Conservation (phyloP, 2,888 invertebrate species). For the Lottia scabra region DNA sequence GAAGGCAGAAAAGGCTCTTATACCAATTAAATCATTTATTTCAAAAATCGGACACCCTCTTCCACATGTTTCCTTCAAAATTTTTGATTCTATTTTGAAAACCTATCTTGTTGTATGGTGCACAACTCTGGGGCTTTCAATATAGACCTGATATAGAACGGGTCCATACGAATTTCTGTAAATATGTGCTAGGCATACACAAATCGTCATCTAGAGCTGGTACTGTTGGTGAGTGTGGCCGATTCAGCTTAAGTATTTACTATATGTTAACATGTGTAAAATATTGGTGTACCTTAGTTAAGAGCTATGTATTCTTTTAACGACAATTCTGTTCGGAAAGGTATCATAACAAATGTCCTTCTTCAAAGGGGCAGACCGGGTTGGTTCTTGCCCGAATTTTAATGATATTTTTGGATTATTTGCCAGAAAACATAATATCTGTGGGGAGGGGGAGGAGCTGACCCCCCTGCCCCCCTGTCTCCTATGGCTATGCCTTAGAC, state of each 20-base stretch:
- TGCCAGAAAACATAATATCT: too few relatives aligned
- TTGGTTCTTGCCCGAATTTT: too few relatives aligned
- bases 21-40: neutral
- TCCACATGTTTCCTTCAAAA: neutral
- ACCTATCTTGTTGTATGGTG: neutral
- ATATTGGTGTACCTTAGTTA: neutral
- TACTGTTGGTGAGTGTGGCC: neutral
- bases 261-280: neutral
- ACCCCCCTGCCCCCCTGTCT: too few relatives aligned
- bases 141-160: slow-evolving; percentile 2
- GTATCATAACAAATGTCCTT: too few relatives aligned
- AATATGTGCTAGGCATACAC: neutral
- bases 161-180: neutral
- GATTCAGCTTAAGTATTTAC: neutral
- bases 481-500: too few relatives aligned
- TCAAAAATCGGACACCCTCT: neutral
- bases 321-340: too few relatives aligned
- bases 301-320: too few relatives aligned
- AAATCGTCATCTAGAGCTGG: neutral
- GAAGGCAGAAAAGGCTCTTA: neutral
- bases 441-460: too few relatives aligned
- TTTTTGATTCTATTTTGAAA: neutral
- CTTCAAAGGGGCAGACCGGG: too few relatives aligned
- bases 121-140: neutral
- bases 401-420: too few relatives aligned